A percentile compares a stretch with the other conserved stretches of the same genome.
phyloP scores from a whole-genome alignment of 2,888 invertebrate genomes.

The Tetragonisca angustula region DNA sequence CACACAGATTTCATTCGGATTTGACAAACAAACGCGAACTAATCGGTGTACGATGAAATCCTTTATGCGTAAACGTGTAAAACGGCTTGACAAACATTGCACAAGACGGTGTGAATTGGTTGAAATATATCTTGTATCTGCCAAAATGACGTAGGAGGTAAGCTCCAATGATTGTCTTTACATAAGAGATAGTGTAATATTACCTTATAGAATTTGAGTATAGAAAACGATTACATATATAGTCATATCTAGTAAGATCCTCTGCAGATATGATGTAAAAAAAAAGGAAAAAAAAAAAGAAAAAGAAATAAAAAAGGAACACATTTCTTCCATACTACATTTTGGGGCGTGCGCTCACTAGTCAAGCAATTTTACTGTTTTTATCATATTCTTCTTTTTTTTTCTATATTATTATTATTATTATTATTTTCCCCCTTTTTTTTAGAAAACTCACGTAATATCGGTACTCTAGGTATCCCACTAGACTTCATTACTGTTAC shows the following conservation, averaged over 20 bases:
- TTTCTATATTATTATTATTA: slow-evolving; percentile 66
- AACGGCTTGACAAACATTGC: slow-evolving; percentile 68
- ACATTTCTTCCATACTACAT: slow-evolving; percentile 74
- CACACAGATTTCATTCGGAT: slow-evolving; percentile 21
- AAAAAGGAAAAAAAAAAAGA: neutral
- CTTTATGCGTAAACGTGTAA: slow-evolving; percentile 53
- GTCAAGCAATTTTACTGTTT: slow-evolving; percentile 83
- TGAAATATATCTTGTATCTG: slow-evolving; percentile 58
- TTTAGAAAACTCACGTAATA: slow-evolving; percentile 70
- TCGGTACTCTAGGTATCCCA: slow-evolving; percentile 67
- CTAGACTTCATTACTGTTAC: slow-evolving; percentile 70
- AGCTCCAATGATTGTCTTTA: slow-evolving; percentile 65
- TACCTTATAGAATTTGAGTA: slow-evolving; percentile 68
- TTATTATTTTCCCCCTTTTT: slow-evolving; percentile 64
- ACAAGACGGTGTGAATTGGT: slow-evolving; percentile 58
- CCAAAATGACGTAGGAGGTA: slow-evolving; percentile 65
- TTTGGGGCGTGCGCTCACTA: slow-evolving; percentile 82
- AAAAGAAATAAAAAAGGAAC: slow-evolving; percentile 38
- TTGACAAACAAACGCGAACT: neutral
- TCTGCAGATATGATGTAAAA: slow-evolving; percentile 61
- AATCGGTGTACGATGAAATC: neutral
- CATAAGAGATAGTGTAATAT: slow-evolving; percentile 68
- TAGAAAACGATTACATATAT: slow-evolving; percentile 61
- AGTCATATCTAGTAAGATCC: slow-evolving; percentile 64
- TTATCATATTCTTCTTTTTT: slow-evolving; percentile 67